Evolutionary conservation across 2,888 invertebrate genomes (phyloP).

Genomic region (Tipula helvola): DNA sequence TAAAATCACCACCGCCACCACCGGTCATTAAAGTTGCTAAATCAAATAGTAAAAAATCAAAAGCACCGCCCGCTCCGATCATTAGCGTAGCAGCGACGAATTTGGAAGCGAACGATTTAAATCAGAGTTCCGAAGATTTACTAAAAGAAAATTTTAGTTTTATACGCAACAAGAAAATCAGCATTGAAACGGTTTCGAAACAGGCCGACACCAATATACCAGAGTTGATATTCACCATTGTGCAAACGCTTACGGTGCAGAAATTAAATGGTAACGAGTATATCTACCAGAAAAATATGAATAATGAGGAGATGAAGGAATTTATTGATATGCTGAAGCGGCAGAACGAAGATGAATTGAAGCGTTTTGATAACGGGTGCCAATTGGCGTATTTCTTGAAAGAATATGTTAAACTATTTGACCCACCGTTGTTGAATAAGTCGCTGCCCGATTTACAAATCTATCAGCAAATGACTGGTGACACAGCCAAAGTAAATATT

Average conservation of each 20-base stretch:
- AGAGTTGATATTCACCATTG: not conserved
- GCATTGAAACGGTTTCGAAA: not conserved
- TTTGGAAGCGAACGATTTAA: not conserved
- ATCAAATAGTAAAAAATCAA: not conserved
- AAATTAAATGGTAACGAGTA: not conserved
- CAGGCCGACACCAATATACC: not conserved
- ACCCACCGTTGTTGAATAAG: not conserved
- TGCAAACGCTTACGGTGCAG: not conserved
- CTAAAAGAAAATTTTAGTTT: not conserved
- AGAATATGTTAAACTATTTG: not conserved
- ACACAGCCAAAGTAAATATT: not conserved
- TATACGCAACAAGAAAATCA: not conserved
- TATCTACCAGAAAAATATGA: conserved; percentile 4
- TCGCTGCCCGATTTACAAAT: not conserved
- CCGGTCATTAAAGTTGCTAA: not conserved
- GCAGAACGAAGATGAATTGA: not conserved
- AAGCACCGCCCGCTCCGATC: not conserved
- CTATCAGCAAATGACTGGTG: not conserved
- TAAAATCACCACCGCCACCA: not conserved
- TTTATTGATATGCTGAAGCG: not conserved
- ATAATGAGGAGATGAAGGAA: not conserved
- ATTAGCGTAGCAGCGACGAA: no score
- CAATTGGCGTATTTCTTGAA: not conserved
- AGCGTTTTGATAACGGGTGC: not conserved
- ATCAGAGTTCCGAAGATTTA: not conserved